Conservation (phyloP, 2,113 vertebrate genomes). For the Poeciliopsis retropinna region DNA sequence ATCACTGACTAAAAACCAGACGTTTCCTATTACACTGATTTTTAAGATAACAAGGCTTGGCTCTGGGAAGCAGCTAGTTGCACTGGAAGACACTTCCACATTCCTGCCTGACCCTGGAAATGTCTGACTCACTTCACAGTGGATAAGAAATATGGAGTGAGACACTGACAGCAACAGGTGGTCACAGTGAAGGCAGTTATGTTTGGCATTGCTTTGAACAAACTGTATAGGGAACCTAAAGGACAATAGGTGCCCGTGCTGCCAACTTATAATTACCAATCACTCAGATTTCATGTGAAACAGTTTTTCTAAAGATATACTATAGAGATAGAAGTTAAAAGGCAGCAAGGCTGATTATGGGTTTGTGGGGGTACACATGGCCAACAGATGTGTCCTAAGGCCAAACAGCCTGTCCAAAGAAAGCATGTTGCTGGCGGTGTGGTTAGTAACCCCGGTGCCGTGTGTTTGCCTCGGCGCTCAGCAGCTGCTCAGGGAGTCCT, state of each 20-base stretch:
- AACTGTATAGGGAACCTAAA: not conserved
- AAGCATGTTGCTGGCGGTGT: not conserved
- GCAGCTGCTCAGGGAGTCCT: conserved; percentile 28
- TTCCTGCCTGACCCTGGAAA: conserved; percentile 48
- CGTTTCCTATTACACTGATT: conserved; percentile 14
- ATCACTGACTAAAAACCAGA: too few relatives aligned
- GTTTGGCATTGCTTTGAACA: not conserved
- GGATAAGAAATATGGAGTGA: conserved; percentile 31
- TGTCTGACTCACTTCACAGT: conserved; percentile 31
- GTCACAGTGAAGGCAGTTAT: conserved; percentile 8
- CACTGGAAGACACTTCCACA: conserved; percentile 31
- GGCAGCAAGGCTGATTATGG: not conserved
- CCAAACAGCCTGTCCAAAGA: conserved; percentile 5
- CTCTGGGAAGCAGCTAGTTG: conserved; percentile 55
- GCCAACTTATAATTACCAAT: conserved; percentile 4
- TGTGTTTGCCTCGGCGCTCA: conserved; percentile 30
- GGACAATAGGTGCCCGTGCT: not conserved
- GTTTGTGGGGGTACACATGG: conserved; percentile 30
- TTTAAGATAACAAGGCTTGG: conserved; percentile 53
- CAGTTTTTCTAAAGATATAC: not conserved
- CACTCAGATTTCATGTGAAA: not conserved
- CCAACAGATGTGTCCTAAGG: conserved; percentile 59
- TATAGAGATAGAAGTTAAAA: not conserved
- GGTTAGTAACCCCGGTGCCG: not conserved
- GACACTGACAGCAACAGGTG: conserved; percentile 58